Evolutionary conservation across 1,140 invertebrate species (phyloP).

Genomic region (Formica exsecta): DNA sequence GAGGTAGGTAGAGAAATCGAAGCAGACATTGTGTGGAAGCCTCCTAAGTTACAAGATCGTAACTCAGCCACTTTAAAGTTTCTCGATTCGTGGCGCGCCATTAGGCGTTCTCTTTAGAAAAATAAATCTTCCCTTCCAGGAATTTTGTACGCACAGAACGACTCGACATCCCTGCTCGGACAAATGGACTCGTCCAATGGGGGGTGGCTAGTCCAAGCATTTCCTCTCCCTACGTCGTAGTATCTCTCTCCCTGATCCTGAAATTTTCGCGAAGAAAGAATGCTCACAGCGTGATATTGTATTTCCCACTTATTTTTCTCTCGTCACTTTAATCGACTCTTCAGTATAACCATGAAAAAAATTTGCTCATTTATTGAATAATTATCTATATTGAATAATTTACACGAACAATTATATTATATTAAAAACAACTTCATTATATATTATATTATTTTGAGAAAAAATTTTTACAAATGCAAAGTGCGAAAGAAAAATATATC

Average conservation of each 20-base stretch:
- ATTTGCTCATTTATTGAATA: background rate
- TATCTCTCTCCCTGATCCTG: background rate
- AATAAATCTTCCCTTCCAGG: slow-evolving; percentile 84
- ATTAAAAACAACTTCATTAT: too few relatives aligned
- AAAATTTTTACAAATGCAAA: too few relatives aligned
- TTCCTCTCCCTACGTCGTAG: slow-evolving; percentile 8
- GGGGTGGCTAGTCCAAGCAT: slow-evolving; percentile 41
- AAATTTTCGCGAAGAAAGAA: background rate
- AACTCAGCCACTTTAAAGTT: slow-evolving; percentile 81
- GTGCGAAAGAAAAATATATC: too few relatives aligned
- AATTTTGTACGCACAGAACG: slow-evolving; percentile 74
- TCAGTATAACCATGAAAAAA: background rate
- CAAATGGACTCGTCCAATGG: slow-evolving; percentile 72
- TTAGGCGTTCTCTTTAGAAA: slow-evolving; percentile 83
- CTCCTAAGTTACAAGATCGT: slow-evolving; percentile 80
- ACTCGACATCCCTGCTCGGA: slow-evolving; percentile 66
- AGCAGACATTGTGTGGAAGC: slow-evolving; percentile 76
- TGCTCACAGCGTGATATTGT: background rate
- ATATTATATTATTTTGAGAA: too few relatives aligned
- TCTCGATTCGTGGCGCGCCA: slow-evolving; percentile 77
- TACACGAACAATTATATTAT: background rate
- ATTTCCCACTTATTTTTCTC: background rate
- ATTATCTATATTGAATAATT: background rate
- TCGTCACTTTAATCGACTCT: background rate
- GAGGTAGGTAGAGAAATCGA: slow-evolving; percentile 69